Evolutionary conservation across 2,888 invertebrate species (phyloP).

Genomic region (Drosophila ustulata): DNA sequence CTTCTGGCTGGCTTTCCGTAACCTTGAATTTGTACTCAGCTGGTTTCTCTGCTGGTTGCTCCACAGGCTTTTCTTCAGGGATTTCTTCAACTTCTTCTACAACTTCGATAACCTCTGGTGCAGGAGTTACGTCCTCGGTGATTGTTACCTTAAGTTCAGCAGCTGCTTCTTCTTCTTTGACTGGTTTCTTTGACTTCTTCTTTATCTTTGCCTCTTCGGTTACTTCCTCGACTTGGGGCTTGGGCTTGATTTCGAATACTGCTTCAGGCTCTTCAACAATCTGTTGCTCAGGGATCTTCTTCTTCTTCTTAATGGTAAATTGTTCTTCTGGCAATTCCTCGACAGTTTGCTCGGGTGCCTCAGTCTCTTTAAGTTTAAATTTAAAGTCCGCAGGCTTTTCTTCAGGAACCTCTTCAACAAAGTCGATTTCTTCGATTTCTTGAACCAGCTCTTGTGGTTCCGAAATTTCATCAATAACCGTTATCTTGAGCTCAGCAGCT

Average conservation of each 20-base stretch:
- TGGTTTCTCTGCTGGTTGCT: constrained; percentile 50
- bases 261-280: constrained; percentile 81
- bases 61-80: constrained; percentile 53
- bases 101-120: constrained; percentile 69
- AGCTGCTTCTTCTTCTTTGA: constrained; percentile 70
- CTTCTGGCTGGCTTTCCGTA: constrained; percentile 71
- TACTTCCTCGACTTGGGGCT: constrained; percentile 74
- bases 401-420: constrained; percentile 55
- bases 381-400: constrained; percentile 57
- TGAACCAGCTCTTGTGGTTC: constrained; percentile 64
- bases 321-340: constrained; percentile 58
- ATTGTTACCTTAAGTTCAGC: constrained; percentile 80
- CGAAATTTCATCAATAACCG: constrained; percentile 71
- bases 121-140: constrained; percentile 73
- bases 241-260: constrained; percentile 72
- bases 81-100: constrained; percentile 74
- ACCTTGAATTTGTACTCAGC: constrained; percentile 62
- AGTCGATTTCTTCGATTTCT: constrained; percentile 69
- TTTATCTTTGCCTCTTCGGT: constrained; percentile 76
- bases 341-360: constrained; percentile 39
- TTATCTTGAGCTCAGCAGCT: constrained; percentile 76
- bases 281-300: constrained; percentile 55
- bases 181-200: constrained; percentile 76
- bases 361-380: constrained; percentile 61
- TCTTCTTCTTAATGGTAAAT: constrained; percentile 57